Conservation (phyloP, 2,888 invertebrate genomes). For the Spisula solida region DNA sequence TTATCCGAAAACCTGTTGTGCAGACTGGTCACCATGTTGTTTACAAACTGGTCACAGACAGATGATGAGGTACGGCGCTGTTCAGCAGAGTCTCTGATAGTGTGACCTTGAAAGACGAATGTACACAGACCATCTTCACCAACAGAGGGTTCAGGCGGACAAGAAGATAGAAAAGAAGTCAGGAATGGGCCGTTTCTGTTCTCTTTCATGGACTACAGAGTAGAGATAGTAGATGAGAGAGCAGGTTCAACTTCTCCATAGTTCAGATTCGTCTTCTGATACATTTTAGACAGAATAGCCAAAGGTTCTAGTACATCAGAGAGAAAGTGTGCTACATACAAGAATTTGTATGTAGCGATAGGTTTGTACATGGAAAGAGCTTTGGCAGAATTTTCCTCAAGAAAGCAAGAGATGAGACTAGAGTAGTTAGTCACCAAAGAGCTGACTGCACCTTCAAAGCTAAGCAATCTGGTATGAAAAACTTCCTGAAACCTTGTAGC, state of each 20-base stretch:
- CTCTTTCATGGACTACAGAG: conserved; percentile 14
- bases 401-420: neutral
- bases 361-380: conserved; percentile 31
- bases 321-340: conserved; percentile 39
- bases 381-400: conserved; percentile 28
- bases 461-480: conserved; percentile 2
- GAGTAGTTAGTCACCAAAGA: neutral
- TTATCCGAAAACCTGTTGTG: conserved; percentile 48
- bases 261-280: conserved; percentile 35
- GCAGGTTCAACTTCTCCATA: conserved; percentile 56
- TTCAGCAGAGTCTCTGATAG: conserved; percentile 52
- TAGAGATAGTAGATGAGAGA: conserved; percentile 49
- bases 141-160: conserved; percentile 30
- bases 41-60: conserved; percentile 41
- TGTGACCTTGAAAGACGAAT: conserved; percentile 55
- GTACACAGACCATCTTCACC: conserved; percentile 47
- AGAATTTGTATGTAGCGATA: conserved; percentile 27
- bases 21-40: no score
- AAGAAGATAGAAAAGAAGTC: conserved; percentile 29
- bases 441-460: neutral
- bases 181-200: conserved; percentile 38
- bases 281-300: conserved; percentile 28
- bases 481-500: neutral
- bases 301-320: conserved; percentile 24
- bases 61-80: conserved; percentile 49